These are phyloP conservation scores for Hymenochirus boettgeri DNA, from an alignment of 2,113 vertebrate genomes.

Conservation along the genomic window DNA sequence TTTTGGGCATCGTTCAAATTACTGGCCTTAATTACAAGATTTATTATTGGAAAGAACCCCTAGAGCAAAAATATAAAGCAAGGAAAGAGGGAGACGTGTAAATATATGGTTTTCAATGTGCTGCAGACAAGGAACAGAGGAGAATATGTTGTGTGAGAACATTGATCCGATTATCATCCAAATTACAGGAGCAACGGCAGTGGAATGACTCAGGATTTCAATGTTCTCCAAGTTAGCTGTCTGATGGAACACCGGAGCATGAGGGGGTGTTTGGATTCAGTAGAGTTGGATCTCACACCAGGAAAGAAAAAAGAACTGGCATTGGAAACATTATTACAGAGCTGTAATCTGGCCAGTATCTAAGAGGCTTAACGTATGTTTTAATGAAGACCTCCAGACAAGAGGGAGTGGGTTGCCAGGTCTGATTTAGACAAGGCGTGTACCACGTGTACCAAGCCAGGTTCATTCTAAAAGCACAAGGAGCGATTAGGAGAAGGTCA, in stretches of 20 bases:
- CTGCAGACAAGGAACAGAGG: constrained; percentile 14
- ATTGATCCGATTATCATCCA: constrained; percentile 44
- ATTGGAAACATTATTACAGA: constrained; percentile 41
- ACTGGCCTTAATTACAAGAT: constrained; percentile 42
- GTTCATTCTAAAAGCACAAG: constrained; percentile 26
- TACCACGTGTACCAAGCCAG: constrained; percentile 26
- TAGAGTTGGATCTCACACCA: constrained; percentile 32
- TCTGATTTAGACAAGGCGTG: constrained; percentile 16
- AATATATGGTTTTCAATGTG: constrained; percentile 14
- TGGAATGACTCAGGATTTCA: constrained; percentile 39
- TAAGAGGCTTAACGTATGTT: constrained; percentile 43
- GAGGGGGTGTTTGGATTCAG: constrained; percentile 19
- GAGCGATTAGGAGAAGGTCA: too few relatives aligned
- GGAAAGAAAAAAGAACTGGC: constrained; percentile 37
- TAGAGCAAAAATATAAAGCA: constrained; percentile 33
- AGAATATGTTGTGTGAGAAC: constrained; percentile 30
- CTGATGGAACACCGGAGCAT: constrained; percentile 33
- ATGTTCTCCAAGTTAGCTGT: constrained; percentile 40
- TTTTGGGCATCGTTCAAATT: constrained; percentile 43
- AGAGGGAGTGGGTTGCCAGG: constrained; percentile 26
- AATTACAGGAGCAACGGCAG: constrained; percentile 39
- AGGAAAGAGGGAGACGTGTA: constrained; percentile 20
- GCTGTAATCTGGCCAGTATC: constrained; percentile 42
- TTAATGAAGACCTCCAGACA: constrained; percentile 43
- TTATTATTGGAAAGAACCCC: constrained; percentile 42